phyloP scores from a whole-genome alignment of 2,113 vertebrate genomes.

The Ophthalmolycus amberensis region DNA sequence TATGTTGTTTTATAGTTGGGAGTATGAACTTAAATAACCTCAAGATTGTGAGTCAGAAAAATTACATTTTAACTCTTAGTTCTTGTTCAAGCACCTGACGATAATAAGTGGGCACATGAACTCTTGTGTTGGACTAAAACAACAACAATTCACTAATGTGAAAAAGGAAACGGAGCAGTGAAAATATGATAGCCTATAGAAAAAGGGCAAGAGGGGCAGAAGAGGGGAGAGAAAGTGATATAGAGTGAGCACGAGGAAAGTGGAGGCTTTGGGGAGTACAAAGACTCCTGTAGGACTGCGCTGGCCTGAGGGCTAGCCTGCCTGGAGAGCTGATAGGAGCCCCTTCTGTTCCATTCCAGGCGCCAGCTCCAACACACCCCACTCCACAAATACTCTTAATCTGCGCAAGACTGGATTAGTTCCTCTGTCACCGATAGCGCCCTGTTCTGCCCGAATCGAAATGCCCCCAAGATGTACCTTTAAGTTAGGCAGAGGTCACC shows the following conservation, averaged over 20 bases:
- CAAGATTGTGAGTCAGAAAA: neutral
- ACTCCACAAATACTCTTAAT: slow-evolving; percentile 86
- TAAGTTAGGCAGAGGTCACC: slow-evolving; percentile 85
- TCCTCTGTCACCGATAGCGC: slow-evolving; percentile 86
- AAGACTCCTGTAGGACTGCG: slow-evolving; percentile 83
- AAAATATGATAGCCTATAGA: slow-evolving; percentile 59
- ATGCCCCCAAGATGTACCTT: slow-evolving; percentile 87
- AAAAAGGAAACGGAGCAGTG: slow-evolving; percentile 47
- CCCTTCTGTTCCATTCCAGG: slow-evolving; percentile 81
- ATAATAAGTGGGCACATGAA: slow-evolving; percentile 15
- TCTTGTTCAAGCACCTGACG: neutral
- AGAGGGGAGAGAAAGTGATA: slow-evolving; percentile 64
- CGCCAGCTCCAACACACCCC: slow-evolving; percentile 79
- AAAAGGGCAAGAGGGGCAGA: slow-evolving; percentile 45
- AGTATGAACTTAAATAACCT: neutral
- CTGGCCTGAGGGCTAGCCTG: slow-evolving; percentile 84
- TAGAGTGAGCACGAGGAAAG: slow-evolving; percentile 65
- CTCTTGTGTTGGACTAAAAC: slow-evolving; percentile 32
- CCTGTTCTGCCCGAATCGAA: slow-evolving; percentile 80
- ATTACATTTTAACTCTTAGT: neutral
- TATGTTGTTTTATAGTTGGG: neutral
- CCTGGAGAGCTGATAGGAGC: slow-evolving; percentile 85
- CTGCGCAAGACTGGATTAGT: slow-evolving; percentile 89
- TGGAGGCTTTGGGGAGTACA: slow-evolving; percentile 82
- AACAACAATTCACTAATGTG: slow-evolving; percentile 45